phyloP scores from a whole-genome alignment of 92 coral and sea anemone genomes.

The Actinostola sp. region DNA sequence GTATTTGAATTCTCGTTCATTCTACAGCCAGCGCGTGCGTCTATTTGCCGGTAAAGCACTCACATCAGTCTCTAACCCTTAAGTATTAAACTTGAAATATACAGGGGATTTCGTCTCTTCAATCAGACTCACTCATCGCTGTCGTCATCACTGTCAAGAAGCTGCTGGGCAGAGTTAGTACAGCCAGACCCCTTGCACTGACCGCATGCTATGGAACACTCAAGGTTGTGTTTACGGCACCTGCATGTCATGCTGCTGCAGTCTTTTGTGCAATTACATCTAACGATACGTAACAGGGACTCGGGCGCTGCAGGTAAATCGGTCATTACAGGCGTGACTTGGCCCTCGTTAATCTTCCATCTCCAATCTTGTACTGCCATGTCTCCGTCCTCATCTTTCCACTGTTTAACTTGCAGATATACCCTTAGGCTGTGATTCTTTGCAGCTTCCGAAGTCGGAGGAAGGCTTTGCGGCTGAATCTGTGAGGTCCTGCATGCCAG shows the following conservation, averaged over 20 bases:
- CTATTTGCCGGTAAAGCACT: too few species aligned
- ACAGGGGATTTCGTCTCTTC: too few species aligned
- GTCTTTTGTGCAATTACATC: slow-evolving; percentile 38
- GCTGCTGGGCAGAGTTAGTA: too few species aligned
- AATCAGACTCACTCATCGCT: too few species aligned
- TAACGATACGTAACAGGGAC: slow-evolving; percentile 22
- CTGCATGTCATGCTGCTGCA: slow-evolving; percentile 10
- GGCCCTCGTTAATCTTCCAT: slow-evolving; percentile 11
- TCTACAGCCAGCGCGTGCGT: too few species aligned
- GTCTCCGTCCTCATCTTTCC: slow-evolving; percentile 31
- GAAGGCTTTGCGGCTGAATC: slow-evolving; percentile 44
- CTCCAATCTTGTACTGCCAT: slow-evolving; percentile 24
- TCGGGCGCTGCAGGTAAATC: slow-evolving; percentile 31
- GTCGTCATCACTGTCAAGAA: too few species aligned
- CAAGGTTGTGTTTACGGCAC: background rate
- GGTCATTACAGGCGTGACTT: slow-evolving; percentile 21
- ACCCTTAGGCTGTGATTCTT: slow-evolving; percentile 27
- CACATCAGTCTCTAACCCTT: too few species aligned
- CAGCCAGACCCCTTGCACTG: background rate
- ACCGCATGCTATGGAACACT: background rate
- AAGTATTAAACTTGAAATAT: too few species aligned
- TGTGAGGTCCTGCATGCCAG: slow-evolving; percentile 38
- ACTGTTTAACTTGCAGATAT: slow-evolving; percentile 10
- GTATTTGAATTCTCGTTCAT: too few species aligned
- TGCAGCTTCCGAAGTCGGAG: slow-evolving; percentile 40